Base-by-base conservation (phyloP, 1,140 invertebrate genomes). In the Apolygus lucorum region DNA sequence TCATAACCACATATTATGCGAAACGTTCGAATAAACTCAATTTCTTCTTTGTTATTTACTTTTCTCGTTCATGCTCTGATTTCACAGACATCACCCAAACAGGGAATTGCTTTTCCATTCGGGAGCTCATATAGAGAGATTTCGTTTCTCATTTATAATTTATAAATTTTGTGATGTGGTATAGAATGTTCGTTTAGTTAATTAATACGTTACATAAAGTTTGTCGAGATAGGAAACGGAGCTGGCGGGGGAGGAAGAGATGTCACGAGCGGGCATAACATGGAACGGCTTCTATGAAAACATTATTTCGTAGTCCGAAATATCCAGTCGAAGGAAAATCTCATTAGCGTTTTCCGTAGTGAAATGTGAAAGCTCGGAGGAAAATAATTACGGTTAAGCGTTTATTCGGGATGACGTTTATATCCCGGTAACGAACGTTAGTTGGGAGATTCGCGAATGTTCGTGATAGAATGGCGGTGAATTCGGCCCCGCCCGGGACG, bases 261-360 rank as follows among this genome's bases (percentile, higher is more conserved):
- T 59, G 54, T 59, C 54, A 59, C 4, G 54, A 11, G 54, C 11
- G 22, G 54, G 22, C 22, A 59, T 59, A 59, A 59, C 54, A 59
- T 21, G 54, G 22, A 59, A 59, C 54, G 22, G 54, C 54, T 59
- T 59, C 54, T 59, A 59, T 59, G 54, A 59, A 59, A 59, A 59
- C 54, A 22, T 59, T 14, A 59, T 59, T 59, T 59, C 22, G 54
- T 59, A 59, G 54, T 59, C 54, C 22, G 54, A 24, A 59, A 59
- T 59, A 59, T 59, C 54, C 8, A 21, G 8, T 24, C 13, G 54
- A 59, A 59, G 54, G 54, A 59, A 59, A 59, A 59, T 59, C 54
- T 59, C 54, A 59, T 59, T 59, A 59, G 54, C 22, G 54, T 59
- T 59, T 59, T 59, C 54, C 54, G 54, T 17, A 59, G 22, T 24